Conservation (phyloP, 2,797 vertebrate species). For the Oreortyx pictus region DNA sequence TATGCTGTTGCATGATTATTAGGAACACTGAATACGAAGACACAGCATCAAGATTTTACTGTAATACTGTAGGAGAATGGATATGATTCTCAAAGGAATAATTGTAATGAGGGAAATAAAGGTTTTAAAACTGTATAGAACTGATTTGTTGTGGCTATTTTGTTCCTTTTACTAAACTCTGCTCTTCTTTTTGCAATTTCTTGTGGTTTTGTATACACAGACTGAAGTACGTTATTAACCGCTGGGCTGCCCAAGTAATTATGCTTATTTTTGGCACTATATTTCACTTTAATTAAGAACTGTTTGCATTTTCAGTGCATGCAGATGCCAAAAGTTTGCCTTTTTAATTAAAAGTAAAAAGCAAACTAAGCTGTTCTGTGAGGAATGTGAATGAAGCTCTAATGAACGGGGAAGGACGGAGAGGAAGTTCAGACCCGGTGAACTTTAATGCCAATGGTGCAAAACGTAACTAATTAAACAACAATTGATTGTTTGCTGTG, state of each 20-base stretch:
- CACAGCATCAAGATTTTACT: background rate
- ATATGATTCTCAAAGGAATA: background rate
- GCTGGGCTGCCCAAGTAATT: slow-evolving; percentile 59
- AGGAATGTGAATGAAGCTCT: slow-evolving; percentile 54
- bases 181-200: background rate
- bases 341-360: slow-evolving; percentile 79
- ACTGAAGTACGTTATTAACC: background rate
- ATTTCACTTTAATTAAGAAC: slow-evolving; percentile 74
- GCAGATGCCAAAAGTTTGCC: slow-evolving; percentile 66
- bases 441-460: slow-evolving; percentile 29
- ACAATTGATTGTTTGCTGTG: background rate
- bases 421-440: background rate
- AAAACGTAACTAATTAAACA: slow-evolving; percentile 33
- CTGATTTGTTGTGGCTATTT: background rate
- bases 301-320: slow-evolving; percentile 63
- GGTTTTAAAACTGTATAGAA: background rate
- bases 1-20: background rate
- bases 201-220: background rate
- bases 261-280: slow-evolving; percentile 60
- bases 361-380: slow-evolving; percentile 58
- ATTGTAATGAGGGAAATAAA: background rate
- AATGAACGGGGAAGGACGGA: slow-evolving; percentile 20
- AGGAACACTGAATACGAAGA: background rate
- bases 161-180: background rate
- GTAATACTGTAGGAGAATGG: background rate